phyloP scores from a whole-genome alignment of 2,797 vertebrate species.

The Bovichtus variegatus region DNA sequence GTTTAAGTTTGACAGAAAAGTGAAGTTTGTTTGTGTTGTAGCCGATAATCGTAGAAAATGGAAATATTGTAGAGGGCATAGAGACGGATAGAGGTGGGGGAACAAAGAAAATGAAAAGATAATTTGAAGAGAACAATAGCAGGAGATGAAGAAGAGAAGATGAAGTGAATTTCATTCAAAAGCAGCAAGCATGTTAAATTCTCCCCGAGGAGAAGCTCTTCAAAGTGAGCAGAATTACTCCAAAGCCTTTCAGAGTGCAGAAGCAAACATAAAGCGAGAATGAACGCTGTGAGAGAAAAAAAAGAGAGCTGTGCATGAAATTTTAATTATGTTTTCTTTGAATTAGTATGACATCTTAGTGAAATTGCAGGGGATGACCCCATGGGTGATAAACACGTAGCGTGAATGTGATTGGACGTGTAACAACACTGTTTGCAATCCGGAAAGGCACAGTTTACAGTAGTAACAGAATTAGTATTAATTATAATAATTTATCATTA shows the following conservation, averaged over 20 bases:
- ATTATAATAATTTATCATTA: background rate
- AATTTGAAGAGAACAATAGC: conserved; percentile 28
- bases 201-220: conserved; percentile 38
- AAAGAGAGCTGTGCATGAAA: conserved; percentile 18
- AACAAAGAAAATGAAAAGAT: conserved; percentile 14
- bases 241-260: background rate
- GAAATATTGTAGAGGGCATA: background rate
- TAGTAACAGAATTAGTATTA: background rate
- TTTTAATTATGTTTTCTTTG: conserved; percentile 42
- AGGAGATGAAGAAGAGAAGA: background rate
- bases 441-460: background rate
- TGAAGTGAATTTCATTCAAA: conserved; percentile 34
- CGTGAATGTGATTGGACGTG: background rate
- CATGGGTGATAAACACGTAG: background rate
- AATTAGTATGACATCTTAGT: conserved; percentile 19
- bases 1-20: background rate
- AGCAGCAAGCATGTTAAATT: conserved; percentile 44
- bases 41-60: background rate
- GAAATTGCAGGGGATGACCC: conserved; percentile 3
- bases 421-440: background rate
- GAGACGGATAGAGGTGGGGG: background rate
- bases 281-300: background rate
- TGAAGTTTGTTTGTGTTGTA: background rate
- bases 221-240: conserved; percentile 45
- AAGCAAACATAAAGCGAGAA: conserved; percentile 5